These are phyloP conservation scores for Asteroscopus sphinx DNA, from an alignment of 2,888 invertebrate genomes.

Conservation along the genomic window DNA sequence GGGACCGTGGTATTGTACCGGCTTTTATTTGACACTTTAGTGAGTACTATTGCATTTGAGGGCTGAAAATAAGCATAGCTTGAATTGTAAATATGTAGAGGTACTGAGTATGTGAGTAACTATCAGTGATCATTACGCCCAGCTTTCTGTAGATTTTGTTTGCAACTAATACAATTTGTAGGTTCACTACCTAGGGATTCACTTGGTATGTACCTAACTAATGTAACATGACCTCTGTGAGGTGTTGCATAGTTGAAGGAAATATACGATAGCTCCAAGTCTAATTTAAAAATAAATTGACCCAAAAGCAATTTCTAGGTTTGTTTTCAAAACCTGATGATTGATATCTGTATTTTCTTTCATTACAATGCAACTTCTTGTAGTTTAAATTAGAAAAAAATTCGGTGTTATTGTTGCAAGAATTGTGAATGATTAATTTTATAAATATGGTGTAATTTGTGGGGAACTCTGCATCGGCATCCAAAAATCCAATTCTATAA, in stretches of 20 bases:
- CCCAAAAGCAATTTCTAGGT: not conserved
- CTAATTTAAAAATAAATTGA: too few species aligned
- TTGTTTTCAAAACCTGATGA: not conserved
- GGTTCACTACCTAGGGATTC: too few species aligned
- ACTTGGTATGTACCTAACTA: too few species aligned
- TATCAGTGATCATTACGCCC: not conserved
- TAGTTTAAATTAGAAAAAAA: too few species aligned
- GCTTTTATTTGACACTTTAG: conserved; percentile 40
- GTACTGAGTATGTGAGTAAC: not conserved
- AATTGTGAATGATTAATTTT: too few species aligned
- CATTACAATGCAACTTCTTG: not conserved
- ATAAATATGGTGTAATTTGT: too few species aligned
- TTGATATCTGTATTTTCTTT: not conserved
- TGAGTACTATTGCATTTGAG: not conserved
- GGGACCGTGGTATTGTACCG: conserved; percentile 18
- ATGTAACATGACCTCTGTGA: too few species aligned
- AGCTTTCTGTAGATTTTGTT: conserved; percentile 14
- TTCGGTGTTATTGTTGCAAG: too few species aligned
- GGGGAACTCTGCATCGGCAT: too few species aligned
- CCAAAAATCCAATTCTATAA: too few species aligned
- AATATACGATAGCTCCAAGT: too few species aligned
- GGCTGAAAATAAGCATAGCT: not conserved
- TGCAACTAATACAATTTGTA: not conserved
- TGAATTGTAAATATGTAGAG: conserved; percentile 6
- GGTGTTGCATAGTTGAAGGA: too few species aligned